phyloP scores from a whole-genome alignment of 2,797 vertebrate genomes.

The Alfaro cultratus region DNA sequence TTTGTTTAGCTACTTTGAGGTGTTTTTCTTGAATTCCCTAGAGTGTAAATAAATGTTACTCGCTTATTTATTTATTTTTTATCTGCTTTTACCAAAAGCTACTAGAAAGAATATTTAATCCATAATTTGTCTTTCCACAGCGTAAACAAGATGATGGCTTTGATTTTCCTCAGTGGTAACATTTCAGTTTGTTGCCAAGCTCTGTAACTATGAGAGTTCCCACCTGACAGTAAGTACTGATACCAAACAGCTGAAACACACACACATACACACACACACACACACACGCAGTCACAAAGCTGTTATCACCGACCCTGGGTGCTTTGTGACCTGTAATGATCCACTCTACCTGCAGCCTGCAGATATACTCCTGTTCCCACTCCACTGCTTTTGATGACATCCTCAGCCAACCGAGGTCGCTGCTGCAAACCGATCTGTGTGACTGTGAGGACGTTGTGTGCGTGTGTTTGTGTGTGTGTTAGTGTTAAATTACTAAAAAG shows the following conservation, averaged over 20 bases:
- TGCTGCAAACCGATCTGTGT: slow-evolving; percentile 11
- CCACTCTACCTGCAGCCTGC: slow-evolving; percentile 23
- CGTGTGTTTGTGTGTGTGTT: neutral
- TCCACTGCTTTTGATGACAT: slow-evolving; percentile 17
- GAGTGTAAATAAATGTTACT: neutral
- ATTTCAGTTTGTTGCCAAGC: neutral
- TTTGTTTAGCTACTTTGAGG: too few relatives aligned
- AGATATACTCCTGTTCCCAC: neutral
- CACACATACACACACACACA: slow-evolving; percentile 1
- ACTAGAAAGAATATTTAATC: neutral
- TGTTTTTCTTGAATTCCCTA: neutral
- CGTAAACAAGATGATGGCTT: neutral
- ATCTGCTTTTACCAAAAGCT: neutral
- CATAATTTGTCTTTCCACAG: neutral
- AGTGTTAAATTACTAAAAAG: neutral
- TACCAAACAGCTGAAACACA: neutral
- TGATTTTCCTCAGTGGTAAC: neutral
- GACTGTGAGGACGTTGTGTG: neutral
- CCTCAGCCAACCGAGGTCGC: neutral
- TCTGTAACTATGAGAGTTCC: slow-evolving; percentile 1
- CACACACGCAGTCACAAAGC: neutral
- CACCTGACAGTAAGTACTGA: slow-evolving; percentile 1
- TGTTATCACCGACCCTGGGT: slow-evolving; percentile 23
- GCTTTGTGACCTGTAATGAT: slow-evolving; percentile 28
- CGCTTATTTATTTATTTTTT: neutral